Base-by-base conservation (phyloP, 2,113 vertebrate species). In the Phoenicopterus ruber region DNA sequence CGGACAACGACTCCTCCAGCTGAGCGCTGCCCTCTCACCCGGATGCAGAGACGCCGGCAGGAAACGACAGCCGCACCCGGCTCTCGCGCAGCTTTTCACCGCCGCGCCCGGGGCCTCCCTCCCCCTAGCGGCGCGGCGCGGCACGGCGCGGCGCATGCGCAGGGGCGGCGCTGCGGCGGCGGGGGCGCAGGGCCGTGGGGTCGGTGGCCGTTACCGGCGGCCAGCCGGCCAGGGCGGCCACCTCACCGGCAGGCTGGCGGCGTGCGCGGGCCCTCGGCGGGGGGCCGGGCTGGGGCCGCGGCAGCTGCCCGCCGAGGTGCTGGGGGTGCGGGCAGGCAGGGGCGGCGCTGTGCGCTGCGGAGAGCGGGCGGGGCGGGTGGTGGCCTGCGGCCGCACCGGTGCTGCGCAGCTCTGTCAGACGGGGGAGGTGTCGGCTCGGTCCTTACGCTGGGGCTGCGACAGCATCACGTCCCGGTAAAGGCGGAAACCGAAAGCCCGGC, bases 1-100 rank as follows among this genome's bases (percentile, higher is more conserved):
- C 9, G 1, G 2, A 14, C 5, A 5, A 1, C 14, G 1, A 2
- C 2, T 8, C 4, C 20, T 1, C 13, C 66, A 11, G 19, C 18
- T 0, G 19, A 28, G 26, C 13, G 1, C 31, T 0, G 16, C 7
- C 17, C 46, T 5, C 14, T 40, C 8, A 55, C 65, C 74, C 92
- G 87, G 78, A 85, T 19, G 7, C 36, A 52, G 42, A 32, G 12
- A 4, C 10, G 2, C 6, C 49, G 13, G 10, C 47, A 4, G 46
- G 70, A 63, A 76, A 19, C 2, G 3, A 11, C 13, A 1, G 1
- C 17, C 1, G 29, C 11, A 0, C 7, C 8, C 9, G 3, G 9
- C 54, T 5, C 54, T 32, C 10, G 16, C 58, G 50, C 58, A 65
- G 7, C 85, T 58, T 1, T 7, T 34, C 4, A 3, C 12, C 21